These are phyloP conservation scores for Oasisia sp. DNA, from an alignment of 2,888 invertebrate species.

Conservation along the genomic window DNA sequence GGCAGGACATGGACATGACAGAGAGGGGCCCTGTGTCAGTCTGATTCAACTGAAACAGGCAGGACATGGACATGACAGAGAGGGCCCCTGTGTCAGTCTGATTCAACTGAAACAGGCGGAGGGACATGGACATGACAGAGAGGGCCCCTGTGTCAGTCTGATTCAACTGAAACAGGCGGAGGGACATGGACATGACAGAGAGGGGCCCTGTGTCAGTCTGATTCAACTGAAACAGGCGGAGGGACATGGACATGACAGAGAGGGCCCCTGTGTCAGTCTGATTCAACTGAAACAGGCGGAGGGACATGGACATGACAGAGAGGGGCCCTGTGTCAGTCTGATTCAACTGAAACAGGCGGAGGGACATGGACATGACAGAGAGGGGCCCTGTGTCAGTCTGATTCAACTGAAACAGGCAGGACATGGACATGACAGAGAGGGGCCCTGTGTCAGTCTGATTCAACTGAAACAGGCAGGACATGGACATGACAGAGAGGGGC, in stretches of 20 bases:
- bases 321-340: constrained; percentile 71
- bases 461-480: constrained; percentile 50
- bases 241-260: not conserved
- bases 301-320: not conserved
- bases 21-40: constrained; percentile 72
- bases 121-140: not conserved
- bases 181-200: not conserved
- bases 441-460: constrained; percentile 69
- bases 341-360: constrained; percentile 53
- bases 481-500: constrained; percentile 72
- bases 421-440: constrained; percentile 64
- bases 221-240: constrained; percentile 53
- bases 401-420: constrained; percentile 54
- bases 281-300: constrained; percentile 53
- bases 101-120: constrained; percentile 53
- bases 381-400: constrained; percentile 71
- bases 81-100: too few relatives aligned
- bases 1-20: not conserved
- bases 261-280: too few relatives aligned
- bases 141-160: too few relatives aligned
- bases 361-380: not conserved
- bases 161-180: constrained; percentile 53
- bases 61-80: not conserved
- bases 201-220: constrained; percentile 71
- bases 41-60: constrained; percentile 58